Evolutionary conservation across 2,113 vertebrate genomes (phyloP).

Genomic region (Leiothrix lutea): DNA sequence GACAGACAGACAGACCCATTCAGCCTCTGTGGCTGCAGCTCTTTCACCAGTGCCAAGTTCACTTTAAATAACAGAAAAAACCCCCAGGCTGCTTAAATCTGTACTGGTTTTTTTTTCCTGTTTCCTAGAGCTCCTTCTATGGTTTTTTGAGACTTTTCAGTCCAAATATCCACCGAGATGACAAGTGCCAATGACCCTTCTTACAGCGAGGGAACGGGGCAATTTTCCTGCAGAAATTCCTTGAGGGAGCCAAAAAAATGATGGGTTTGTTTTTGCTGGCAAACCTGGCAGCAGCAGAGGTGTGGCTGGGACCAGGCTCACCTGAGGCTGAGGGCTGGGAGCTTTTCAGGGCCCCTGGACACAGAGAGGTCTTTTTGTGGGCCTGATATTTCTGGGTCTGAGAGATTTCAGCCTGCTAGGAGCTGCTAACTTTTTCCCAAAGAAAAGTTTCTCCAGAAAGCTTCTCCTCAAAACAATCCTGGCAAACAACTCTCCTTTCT

Average conservation of each 20-base stretch:
- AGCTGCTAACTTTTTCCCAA: too few species aligned
- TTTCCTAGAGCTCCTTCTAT: background rate
- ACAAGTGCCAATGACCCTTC: background rate
- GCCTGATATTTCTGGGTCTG: too few species aligned
- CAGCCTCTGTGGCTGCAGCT: background rate
- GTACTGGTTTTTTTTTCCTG: rapidly evolving
- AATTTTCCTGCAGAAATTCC: background rate
- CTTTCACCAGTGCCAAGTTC: background rate
- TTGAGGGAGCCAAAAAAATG: background rate
- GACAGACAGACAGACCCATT: background rate
- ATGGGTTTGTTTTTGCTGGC: background rate
- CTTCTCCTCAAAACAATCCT: too few species aligned
- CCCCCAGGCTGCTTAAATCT: background rate
- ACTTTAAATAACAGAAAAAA: background rate
- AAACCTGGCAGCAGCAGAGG: background rate
- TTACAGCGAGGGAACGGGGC: background rate
- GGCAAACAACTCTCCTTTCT: too few species aligned
- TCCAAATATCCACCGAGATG: background rate
- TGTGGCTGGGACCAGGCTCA: background rate
- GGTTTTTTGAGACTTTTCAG: background rate
- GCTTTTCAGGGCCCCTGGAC: background rate
- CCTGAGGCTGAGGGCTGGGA: background rate
- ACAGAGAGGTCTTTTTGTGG: background rate
- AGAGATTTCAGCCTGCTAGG: too few species aligned
- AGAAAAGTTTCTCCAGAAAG: too few species aligned